Evolutionary conservation across 2,888 invertebrate genomes (phyloP).

Genomic region (Trissolcus japonicus): DNA sequence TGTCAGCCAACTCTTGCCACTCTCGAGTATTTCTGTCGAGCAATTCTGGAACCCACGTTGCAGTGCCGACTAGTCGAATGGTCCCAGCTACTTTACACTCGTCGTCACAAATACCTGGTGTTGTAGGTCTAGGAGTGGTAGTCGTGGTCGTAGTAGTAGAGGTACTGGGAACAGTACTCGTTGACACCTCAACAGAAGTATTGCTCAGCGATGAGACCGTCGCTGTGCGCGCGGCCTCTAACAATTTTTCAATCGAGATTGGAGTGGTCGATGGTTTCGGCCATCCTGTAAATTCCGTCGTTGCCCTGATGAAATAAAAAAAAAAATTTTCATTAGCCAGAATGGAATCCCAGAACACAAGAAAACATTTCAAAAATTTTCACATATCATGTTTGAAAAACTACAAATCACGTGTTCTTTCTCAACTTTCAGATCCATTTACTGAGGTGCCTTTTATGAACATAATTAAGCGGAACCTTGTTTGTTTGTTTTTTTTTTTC

Average conservation of each 20-base stretch:
- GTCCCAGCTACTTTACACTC: conserved; percentile 92
- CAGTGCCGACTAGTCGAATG: conserved; percentile 87
- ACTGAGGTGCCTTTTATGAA: too few species aligned
- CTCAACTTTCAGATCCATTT: too few species aligned
- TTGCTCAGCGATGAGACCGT: conserved; percentile 79
- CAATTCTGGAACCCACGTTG: conserved; percentile 88
- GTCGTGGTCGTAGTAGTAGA: conserved; percentile 84
- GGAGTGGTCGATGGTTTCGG: conserved; percentile 92
- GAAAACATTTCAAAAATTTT: too few species aligned
- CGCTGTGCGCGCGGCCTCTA: conserved; percentile 82
- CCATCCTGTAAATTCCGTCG: conserved; percentile 94
- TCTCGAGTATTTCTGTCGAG: conserved; percentile 91
- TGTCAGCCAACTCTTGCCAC: conserved; percentile 89
- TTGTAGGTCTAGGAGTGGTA: conserved; percentile 83
- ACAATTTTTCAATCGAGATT: conserved; percentile 87
- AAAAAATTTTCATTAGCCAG: neutral
- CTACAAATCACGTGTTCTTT: too few species aligned
- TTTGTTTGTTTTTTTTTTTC: too few species aligned
- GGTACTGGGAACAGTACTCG: conserved; percentile 79
- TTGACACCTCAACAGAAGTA: conserved; percentile 67
- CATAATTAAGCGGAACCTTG: too few species aligned
- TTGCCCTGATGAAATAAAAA: conserved; percentile 79
- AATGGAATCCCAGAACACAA: neutral
- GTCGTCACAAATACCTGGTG: conserved; percentile 86
- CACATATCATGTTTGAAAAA: too few species aligned